Evolutionary conservation across 92 coral and sea anemone genomes (phyloP).

Genomic region (Porites evermanni): DNA sequence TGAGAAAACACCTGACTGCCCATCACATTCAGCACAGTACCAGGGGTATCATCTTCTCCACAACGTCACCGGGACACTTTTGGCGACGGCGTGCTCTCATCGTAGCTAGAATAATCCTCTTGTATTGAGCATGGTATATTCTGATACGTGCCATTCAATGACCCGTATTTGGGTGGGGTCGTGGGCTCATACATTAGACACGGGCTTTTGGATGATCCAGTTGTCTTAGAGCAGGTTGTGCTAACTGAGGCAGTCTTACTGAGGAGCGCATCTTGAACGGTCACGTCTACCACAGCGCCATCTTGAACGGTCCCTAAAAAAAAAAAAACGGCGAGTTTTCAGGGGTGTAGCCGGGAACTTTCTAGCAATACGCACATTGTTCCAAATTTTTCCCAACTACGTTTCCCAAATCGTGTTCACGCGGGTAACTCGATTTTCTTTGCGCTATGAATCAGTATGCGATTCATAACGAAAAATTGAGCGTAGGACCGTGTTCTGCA

Average conservation of each 20-base stretch:
- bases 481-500: no score
- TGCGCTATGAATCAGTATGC: no score
- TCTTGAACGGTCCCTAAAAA: not conserved
- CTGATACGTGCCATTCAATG: not conserved
- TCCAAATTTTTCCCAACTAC: no score
- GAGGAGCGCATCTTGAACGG: conserved; percentile 20
- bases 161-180: conserved; percentile 16
- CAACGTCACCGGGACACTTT: conserved; percentile 17
- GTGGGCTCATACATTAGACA: conserved; percentile 10
- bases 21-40: not conserved
- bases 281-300: conserved; percentile 14
- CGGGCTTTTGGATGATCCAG: not conserved
- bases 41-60: not conserved
- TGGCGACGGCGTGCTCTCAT: not conserved
- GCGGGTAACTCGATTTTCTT: no score
- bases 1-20: not conserved
- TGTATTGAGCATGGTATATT: conserved; percentile 35
- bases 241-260: not conserved
- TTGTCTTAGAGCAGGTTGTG: not conserved
- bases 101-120: not conserved
- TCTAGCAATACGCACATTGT: no score
- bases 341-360: no score
- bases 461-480: no score
- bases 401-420: no score
- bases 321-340: no score